A percentile compares a stretch with the other conserved stretches of the same genome.
Evolutionary conservation across 2,888 invertebrate genomes (phyloP).

Genomic region (Drosophila kambysellisi): DNA sequence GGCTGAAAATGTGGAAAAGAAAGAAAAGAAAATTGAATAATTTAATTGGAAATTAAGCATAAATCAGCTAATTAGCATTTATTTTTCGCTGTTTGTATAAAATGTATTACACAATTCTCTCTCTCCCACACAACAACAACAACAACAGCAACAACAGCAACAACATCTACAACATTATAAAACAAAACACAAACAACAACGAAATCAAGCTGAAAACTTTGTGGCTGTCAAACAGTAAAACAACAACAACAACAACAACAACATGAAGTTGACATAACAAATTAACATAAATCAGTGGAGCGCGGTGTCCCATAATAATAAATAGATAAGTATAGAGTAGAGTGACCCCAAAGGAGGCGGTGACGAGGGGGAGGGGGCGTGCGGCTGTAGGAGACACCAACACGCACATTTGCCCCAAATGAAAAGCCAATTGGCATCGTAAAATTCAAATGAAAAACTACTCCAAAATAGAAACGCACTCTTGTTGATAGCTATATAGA

Average conservation of each 20-base stretch:
- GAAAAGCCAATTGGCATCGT: slow-evolving; percentile 50
- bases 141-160: slow-evolving; percentile 8
- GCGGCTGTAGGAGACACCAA: background rate
- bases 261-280: slow-evolving; percentile 67
- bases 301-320: slow-evolving; percentile 77
- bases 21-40: slow-evolving; percentile 11
- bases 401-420: slow-evolving; percentile 38
- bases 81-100: background rate
- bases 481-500: slow-evolving; percentile 22
- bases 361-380: no score
- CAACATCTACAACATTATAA: slow-evolving; percentile 23
- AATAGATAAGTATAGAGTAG: slow-evolving; percentile 48
- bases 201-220: slow-evolving; percentile 34
- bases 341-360: slow-evolving; percentile 37
- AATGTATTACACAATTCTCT: slow-evolving; percentile 16
- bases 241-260: slow-evolving; percentile 17
- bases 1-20: slow-evolving; percentile 86
- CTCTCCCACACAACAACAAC: slow-evolving; percentile 8
- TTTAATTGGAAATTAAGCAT: slow-evolving; percentile 4
- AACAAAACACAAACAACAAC: slow-evolving; percentile 32
- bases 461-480: slow-evolving; percentile 74
- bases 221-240: slow-evolving; percentile 28
- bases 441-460: slow-evolving; percentile 55
- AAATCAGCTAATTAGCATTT: slow-evolving; percentile 42
- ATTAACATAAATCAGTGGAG: slow-evolving; percentile 80